These are phyloP conservation scores for Columba janthina DNA, from an alignment of 2,113 vertebrate genomes.

Conservation along the genomic window DNA sequence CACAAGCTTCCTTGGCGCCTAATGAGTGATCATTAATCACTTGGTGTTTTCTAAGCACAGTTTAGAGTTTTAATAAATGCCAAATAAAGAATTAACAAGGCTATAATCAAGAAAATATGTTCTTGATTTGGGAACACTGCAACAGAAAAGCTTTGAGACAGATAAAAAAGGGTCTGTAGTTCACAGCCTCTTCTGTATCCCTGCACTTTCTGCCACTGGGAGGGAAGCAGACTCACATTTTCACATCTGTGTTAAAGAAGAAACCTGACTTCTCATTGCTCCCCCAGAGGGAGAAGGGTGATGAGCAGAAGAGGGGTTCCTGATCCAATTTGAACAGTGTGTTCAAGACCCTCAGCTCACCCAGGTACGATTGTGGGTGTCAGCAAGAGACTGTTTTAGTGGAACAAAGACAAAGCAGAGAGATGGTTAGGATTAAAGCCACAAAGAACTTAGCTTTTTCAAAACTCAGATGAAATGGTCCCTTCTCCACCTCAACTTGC, in stretches of 20 bases:
- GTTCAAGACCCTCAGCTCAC: background rate
- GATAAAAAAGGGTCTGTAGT: background rate
- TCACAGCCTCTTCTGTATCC: background rate
- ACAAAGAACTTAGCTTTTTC: background rate
- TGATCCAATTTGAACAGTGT: background rate
- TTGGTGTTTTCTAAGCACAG: conserved; percentile 38
- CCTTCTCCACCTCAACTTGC: background rate
- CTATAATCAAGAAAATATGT: conserved; percentile 65
- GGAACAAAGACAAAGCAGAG: background rate
- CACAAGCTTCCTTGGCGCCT: conserved; percentile 31
- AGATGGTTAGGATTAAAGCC: background rate
- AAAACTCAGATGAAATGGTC: background rate
- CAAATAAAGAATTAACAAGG: conserved; percentile 69
- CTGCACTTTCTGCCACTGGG: background rate
- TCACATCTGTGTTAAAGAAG: background rate
- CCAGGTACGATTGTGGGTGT: too few species aligned
- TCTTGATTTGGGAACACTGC: conserved; percentile 49
- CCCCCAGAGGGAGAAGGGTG: background rate
- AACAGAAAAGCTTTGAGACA: conserved; percentile 28
- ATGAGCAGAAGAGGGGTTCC: background rate
- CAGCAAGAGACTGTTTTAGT: background rate
- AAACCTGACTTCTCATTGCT: background rate
- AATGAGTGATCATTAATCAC: conserved; percentile 66
- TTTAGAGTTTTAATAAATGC: conserved; percentile 69
- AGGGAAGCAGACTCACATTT: background rate